Evolutionary conservation across 2,113 vertebrate genomes (phyloP), one percentile per base, ranked within the genome.

Genomic region (Ellobius talpinus): DNA sequence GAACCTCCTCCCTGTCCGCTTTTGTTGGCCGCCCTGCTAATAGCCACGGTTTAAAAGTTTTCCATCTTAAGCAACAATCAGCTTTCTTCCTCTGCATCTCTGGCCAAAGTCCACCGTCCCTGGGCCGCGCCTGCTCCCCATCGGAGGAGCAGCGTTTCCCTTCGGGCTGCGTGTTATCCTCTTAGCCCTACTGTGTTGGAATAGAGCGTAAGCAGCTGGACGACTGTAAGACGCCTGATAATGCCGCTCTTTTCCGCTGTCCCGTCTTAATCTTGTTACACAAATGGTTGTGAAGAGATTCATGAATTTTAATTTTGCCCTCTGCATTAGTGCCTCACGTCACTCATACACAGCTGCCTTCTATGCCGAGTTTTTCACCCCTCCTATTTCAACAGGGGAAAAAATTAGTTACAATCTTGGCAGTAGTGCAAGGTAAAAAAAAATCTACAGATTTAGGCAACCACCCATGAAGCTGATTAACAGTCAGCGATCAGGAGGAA

Each of bases 191-290:
- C 99, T 99, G 99, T 99, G 99, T 99, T 99, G 99, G 99, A 99
- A 99, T 99, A 99, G 99, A 99, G 99, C 99, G 98, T 98, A 99
- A 99, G 99, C 99, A 99, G 99, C 99, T 99, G 99, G 99, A 99
- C 99, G 99, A 99, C 99, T 99, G 99, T 99, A 99, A 99, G 99
- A 99, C 99, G 99, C 99, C 99, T 99, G 99, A 99, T 99, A 99
- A 99, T 99, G 99, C 99, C 99, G 98, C 99, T 99, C 99, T 99
- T 99, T 99, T 99, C 99, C 99, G 99, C 99, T 99, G 99, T 99
- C 99, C 99, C 99, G 99, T 99, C 99, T 99, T 99, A 99, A 99
- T 99, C 99, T 99, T 99, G 99, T 99, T 99, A 99, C 99, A 99
- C 99, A 99, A 99, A 99, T 99, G 99, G 99, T 99, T 99, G 99